These are phyloP conservation scores for Cephus cinctus DNA, from an alignment of 1,140 invertebrate species.

Conservation along the genomic window DNA sequence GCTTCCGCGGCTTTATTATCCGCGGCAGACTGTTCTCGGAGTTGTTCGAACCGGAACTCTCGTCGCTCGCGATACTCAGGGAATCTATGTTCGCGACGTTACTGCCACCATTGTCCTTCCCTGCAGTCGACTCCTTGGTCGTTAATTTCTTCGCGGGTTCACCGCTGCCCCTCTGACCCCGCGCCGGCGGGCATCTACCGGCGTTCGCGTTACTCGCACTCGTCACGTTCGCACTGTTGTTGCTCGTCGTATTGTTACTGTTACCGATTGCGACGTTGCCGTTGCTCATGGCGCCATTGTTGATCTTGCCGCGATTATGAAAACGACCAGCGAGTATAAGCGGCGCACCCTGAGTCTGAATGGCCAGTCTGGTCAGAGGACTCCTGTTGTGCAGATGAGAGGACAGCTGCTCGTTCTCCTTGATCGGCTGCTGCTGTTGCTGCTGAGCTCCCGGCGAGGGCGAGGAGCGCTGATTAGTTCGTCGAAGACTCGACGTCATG, in stretches of 20 bases:
- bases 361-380: slow-evolving; percentile 66
- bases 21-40: slow-evolving; percentile 79
- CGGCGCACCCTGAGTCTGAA: slow-evolving; percentile 75
- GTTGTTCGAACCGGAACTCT: slow-evolving; percentile 69
- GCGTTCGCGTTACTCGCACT: slow-evolving; percentile 28
- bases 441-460: slow-evolving; percentile 30
- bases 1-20: slow-evolving; percentile 85
- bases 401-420: slow-evolving; percentile 26
- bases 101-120: slow-evolving; percentile 20
- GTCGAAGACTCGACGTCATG: slow-evolving; percentile 49
- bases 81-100: slow-evolving; percentile 60
- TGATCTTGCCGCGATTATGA: slow-evolving; percentile 36
- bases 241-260: slow-evolving; percentile 31
- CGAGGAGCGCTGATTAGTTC: slow-evolving; percentile 49
- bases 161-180: slow-evolving; percentile 40
- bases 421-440: slow-evolving; percentile 29
- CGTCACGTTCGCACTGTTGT: slow-evolving; percentile 23
- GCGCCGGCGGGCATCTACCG: slow-evolving; percentile 31
- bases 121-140: slow-evolving; percentile 15
- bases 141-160: slow-evolving; percentile 26
- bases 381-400: slow-evolving; percentile 48
- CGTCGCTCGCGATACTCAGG: slow-evolving; percentile 72
- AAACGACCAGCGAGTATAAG: slow-evolving; percentile 67
- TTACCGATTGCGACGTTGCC: slow-evolving; percentile 44
- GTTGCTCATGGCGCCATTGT: slow-evolving; percentile 26